Conservation (phyloP, 2,113 vertebrate genomes). For the Tautogolabrus adspersus region DNA sequence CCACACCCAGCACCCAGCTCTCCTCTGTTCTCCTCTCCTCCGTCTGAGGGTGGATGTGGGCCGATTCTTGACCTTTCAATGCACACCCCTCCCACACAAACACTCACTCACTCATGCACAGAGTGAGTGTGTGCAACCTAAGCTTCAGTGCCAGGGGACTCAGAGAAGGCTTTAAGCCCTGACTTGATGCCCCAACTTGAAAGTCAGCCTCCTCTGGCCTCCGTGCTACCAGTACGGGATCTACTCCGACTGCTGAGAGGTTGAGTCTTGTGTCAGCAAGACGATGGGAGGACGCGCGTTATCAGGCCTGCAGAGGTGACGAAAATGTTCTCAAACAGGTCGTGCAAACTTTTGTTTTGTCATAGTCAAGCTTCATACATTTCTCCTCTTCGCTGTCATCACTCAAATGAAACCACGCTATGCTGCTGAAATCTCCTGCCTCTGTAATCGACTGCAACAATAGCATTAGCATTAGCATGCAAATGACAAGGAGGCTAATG, state of each 20-base stretch:
- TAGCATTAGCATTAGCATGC: slow-evolving; percentile 26
- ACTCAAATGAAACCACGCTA: slow-evolving; percentile 10
- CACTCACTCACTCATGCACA: slow-evolving; percentile 36
- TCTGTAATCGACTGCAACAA: slow-evolving; percentile 8
- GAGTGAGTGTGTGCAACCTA: slow-evolving; percentile 26
- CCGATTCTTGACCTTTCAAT: slow-evolving; percentile 73
- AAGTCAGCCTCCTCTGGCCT: slow-evolving; percentile 54
- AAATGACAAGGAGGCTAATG: slow-evolving; percentile 4
- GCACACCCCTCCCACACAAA: slow-evolving; percentile 66
- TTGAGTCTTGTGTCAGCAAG: neutral
- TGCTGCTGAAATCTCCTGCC: neutral
- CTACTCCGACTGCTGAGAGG: slow-evolving; percentile 16
- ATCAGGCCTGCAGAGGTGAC: slow-evolving; percentile 9
- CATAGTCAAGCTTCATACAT: neutral
- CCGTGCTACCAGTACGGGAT: slow-evolving; percentile 26
- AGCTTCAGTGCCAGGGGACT: slow-evolving; percentile 58
- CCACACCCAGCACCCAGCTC: slow-evolving; percentile 62
- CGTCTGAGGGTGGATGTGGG: slow-evolving; percentile 71
- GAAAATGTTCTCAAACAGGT: slow-evolving; percentile 9
- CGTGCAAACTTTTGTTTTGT: neutral
- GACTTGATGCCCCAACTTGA: slow-evolving; percentile 48
- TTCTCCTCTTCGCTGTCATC: neutral
- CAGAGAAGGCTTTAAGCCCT: slow-evolving; percentile 41
- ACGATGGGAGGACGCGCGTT: slow-evolving; percentile 16
- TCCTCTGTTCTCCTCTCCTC: slow-evolving; percentile 60